Evolutionary conservation across 2,888 invertebrate species (phyloP), one percentile per base, ranked within the genome.

Genomic region (Dysmachus trigonus): DNA sequence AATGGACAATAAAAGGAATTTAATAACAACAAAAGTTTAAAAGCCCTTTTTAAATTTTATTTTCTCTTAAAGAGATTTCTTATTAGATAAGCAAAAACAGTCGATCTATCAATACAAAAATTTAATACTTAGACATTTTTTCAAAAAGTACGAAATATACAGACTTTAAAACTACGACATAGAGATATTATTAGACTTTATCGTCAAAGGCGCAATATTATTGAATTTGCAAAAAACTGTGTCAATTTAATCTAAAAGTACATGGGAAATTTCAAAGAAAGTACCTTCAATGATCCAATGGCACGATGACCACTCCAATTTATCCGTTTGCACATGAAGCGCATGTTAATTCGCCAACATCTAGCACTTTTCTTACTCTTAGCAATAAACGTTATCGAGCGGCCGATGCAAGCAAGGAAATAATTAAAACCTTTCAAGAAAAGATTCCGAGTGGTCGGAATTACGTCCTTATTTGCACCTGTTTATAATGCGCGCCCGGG

Each of bases 401-500:
- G 10, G 6, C 13, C 81, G 7, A 47, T 33, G 30, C 33, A 33
- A 81, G n/a, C 30, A 51, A 27, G 62, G 33, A 81, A 51, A 79
- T 79, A 81, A 81, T 81, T 81, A 81, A 81, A 81, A 81, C 51
- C 62, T 81, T 62, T 47, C 53, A 31, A 31, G 10, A 62, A 81
- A 81, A 47, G 47, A 53, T 81, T 81, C 33, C 35, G 22, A 81
- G 81, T 81, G 31, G 53, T 33, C 30, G 33, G 5, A 4, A 81
- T 81, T 53, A 53, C 53, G 53, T 30, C 7, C 30, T 30, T 33
- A 62, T 53, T 53, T 53, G 62, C 62, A 81, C 53, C 81, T 81
- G 51, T 81, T 53, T 81, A 31, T n/a, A 81, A 31, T 35, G 18
- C n/a, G 10, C 53, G 7, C 31, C 7, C n/a, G 10, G 33, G 7